phyloP scores from a whole-genome alignment of 2,888 invertebrate species.

The Eristalis pertinax region DNA sequence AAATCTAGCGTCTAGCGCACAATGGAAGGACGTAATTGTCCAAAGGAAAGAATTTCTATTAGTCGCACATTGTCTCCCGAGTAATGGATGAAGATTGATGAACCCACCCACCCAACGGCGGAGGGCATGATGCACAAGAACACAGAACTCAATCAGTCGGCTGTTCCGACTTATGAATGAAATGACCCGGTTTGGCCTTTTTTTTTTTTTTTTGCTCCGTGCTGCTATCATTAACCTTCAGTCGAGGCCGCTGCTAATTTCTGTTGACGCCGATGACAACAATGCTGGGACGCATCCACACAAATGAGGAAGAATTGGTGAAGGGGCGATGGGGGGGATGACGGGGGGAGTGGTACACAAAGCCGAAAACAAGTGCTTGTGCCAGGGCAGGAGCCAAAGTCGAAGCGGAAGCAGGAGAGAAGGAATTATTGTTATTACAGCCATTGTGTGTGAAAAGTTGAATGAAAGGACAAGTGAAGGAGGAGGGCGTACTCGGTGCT shows the following conservation, averaged over 20 bases:
- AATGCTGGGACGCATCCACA: background rate
- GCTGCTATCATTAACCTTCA: background rate
- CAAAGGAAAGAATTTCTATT: conserved; percentile 51
- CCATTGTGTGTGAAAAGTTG: conserved; percentile 44
- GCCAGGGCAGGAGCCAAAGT: background rate
- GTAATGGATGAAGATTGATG: conserved; percentile 73
- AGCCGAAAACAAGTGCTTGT: background rate
- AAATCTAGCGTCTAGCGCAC: conserved; percentile 8
- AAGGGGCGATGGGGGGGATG: no score
- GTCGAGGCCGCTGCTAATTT: background rate
- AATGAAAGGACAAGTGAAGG: conserved; percentile 6
- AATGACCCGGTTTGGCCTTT: conserved; percentile 53
- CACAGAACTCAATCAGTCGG: conserved; percentile 5
- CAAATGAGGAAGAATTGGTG: background rate
- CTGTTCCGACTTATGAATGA: conserved; percentile 10
- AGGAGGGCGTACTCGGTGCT: conserved; percentile 12
- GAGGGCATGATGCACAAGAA: background rate
- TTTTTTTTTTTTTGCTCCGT: background rate
- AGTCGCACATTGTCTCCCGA: conserved; percentile 57
- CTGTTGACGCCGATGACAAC: background rate
- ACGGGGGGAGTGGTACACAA: no score
- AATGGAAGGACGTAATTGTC: conserved; percentile 42
- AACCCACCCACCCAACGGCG: conserved; percentile 6
- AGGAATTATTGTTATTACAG: conserved; percentile 63
- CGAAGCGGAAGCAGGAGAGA: background rate